Evolutionary conservation across 1,140 invertebrate species (phyloP).

Genomic region (Sycophila sp.): DNA sequence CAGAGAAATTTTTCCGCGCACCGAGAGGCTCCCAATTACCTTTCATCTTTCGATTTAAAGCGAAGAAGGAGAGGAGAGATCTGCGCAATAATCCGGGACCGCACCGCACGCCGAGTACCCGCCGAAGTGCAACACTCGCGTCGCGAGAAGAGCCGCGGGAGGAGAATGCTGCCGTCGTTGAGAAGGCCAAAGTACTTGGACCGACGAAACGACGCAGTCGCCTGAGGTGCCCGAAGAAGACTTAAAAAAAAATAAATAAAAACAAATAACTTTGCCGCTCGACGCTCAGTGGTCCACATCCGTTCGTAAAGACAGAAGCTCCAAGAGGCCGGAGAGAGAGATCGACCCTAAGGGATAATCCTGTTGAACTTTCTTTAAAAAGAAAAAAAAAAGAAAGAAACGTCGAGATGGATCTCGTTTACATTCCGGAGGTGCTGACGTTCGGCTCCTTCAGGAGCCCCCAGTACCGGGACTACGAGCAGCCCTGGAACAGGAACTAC

Average conservation of each 20-base stretch:
- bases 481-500: constrained; percentile 60
- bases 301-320: too few relatives aligned
- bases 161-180: constrained; percentile 1
- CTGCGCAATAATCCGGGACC: not conserved
- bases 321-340: too few relatives aligned
- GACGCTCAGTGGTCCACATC: too few relatives aligned
- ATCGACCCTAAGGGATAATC: too few relatives aligned
- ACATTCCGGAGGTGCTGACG: constrained; percentile 60
- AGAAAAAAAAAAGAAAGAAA: not conserved
- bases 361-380: not conserved
- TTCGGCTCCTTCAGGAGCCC: constrained; percentile 63
- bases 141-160: not conserved
- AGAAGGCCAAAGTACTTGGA: not conserved
- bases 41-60: not conserved
- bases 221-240: constrained; percentile 4
- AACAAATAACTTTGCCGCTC: too few relatives aligned
- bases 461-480: constrained; percentile 67
- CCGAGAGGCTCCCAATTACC: not conserved
- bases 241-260: not conserved
- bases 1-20: not conserved
- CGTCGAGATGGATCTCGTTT: constrained; percentile 57
- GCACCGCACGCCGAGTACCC: too few relatives aligned
- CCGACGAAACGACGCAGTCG: not conserved
- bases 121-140: not conserved
- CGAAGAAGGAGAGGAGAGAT: not conserved